Evolutionary conservation across 2,113 vertebrate species (phyloP), one percentile per base, ranked within the genome.

Genomic region (Corythoichthys haematopterus): DNA sequence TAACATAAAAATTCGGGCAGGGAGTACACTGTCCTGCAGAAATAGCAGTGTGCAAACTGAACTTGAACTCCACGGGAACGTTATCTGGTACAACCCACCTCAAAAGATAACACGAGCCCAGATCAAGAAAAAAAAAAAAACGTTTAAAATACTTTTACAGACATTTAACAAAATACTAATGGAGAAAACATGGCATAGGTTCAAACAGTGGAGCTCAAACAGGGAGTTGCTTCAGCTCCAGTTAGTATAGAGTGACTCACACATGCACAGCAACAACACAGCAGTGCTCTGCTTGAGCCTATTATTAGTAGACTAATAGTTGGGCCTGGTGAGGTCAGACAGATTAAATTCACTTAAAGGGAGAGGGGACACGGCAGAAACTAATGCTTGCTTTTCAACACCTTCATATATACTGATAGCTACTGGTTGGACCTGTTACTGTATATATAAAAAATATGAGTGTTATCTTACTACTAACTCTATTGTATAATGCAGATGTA

Each of bases 231-330:
- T 65, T 67, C 64, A 75, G 40, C 70, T 58, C 35, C 47, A 63
- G 80, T 61, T 48, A 36, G 60, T 55, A 73, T 28, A 45, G 8
- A 4, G 55, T 68, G 76, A 71, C n/a, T 36, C 66, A 71, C 15
- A 16, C 65, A 55, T 15, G 36, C 13, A 58, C 56, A 1, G 37
- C 11, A 50, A 52, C 71, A 43, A 40, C 14, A 16, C 74, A 47
- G 38, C 61, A 64, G 53, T 61, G 77, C 79, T 58, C 58, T 35
- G 66, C 76, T 53, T 43, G 68, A 82, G 76, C 70, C 88, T 92
- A 90, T 90, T 87, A 89, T 83, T 91, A 92, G 88, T 71, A 74
- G 83, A 81, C 85, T 86, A 85, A 89, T 72, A 81, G 84, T 76
- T 77, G 66, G 72, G 68, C 80, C 79, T 75, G 76, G 79, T 67